Evolutionary conservation across 2,113 vertebrate species (phyloP), one percentile per base, ranked within the genome.

Genomic region (Plestiodon gilberti): DNA sequence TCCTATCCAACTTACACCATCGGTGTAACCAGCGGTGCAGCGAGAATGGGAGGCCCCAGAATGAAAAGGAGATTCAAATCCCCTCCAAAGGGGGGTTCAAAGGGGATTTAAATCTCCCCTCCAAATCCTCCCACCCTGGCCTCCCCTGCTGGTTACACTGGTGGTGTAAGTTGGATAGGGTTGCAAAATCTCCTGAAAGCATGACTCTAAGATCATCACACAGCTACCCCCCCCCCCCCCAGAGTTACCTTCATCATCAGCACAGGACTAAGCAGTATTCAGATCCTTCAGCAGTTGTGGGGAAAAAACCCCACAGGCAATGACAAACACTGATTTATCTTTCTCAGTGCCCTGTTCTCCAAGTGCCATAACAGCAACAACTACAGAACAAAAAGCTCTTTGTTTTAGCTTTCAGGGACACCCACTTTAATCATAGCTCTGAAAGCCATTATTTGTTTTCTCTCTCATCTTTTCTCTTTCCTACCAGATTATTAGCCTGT

Each of bases 381-480:
- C 2, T 74, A 30, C 9, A 22, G 48, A 64, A n/a, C n/a, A 78
- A 33, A 48, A 30, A 79, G 8, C 28, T 64, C 33, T 33, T 64
- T 81, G 22, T 79, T 71, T 57, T 65, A 87, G 71, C 85, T 82
- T 55, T 74, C 25, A 43, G 69, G 43, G 43, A 80, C 57, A 67
- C 40, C 20, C 8, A 22, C 25, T 80, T 84, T 88, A 84, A 88
- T 84, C 80, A 61, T 70, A 82, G 71, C 48, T 77, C 28, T 70
- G 52, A 76, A 84, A 84, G 85, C 10, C 43, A 83, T 55, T 79
- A 30, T 84, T 88, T 88, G 40, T 75, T 80, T 84, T 73, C 43
- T 17, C 28, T 80, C 38, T 40, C 43, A 57, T 55, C n/a, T 64
- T 84, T 57, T 40, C 40, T 65, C 43, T 80, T 64, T 80, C 82